Evolutionary conservation across 2,888 invertebrate species (phyloP), one percentile per base, ranked within the genome.

Genomic region (Diarsia mendica): DNA sequence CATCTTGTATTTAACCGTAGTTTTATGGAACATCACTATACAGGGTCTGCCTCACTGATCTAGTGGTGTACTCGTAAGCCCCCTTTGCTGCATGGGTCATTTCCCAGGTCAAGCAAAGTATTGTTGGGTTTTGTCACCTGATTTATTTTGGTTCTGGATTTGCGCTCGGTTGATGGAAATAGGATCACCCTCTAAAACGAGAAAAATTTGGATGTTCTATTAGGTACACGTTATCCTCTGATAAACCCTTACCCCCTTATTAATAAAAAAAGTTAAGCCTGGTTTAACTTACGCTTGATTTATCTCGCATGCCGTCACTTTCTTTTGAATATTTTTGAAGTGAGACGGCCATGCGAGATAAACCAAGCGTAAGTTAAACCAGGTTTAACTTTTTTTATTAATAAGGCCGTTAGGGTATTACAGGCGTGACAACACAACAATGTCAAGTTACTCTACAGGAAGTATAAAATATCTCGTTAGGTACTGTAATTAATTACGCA

Each of bases 381-480:
- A n/a, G n/a, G n/a, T n/a, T n/a, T n/a, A n/a, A n/a, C n/a, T n/a
- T n/a, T n/a, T n/a, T n/a, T n/a, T n/a, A n/a, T n/a, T n/a, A n/a
- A n/a, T n/a, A n/a, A n/a, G n/a, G n/a, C n/a, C n/a, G n/a, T n/a
- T n/a, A 1, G n/a, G 2, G 8, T 1, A 44, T 44, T 44, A n/a
- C n/a, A 60, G 33, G 3, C 8, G 1, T 60, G 15, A 15, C 28
- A 58, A 58, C 58, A 58, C 11, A 61, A 61, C n/a, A n/a, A 13
- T 15, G 0, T 23, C 9, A 61, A 11, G 39, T 60, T 9, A 33
- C n/a, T 53, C 70, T 46, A 48, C 71, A 49, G 49, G 39, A 33
- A 55, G 63, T 67, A 51, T 9, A 10, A 64, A 69, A 63, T 67
- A 67, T 77, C 39, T 58, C 49, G 67, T 63, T 58, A 28, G 28